Base-by-base conservation (phyloP, 2,888 invertebrate genomes). In the Drosophila quasianomalipes region DNA sequence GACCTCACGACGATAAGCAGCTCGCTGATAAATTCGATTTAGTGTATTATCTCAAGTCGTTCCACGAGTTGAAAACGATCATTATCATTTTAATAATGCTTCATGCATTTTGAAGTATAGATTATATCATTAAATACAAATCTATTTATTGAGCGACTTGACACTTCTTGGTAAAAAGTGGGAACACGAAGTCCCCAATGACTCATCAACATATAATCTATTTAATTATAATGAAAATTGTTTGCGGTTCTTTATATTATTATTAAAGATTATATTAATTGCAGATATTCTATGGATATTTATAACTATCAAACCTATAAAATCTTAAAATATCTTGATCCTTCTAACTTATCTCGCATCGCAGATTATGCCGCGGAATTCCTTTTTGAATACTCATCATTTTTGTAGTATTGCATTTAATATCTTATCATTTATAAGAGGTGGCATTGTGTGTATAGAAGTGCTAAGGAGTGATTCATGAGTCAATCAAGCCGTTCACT, bases 1-100 rank as follows among this genome's bases (percentile, higher is more conserved):
- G 10, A 54, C 26, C 9, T 9, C 5, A 6, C 19, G n/a, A 2
- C 3, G 39, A 55, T 28, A 55, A 35, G 33, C n/a, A 16, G 22
- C 16, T 22, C 16, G 4, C 26, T 35, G 49, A 49, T 60, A 49
- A 28, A 28, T 28, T 35, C 28, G 3, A 49, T 22, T 31, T 10
- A 58, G 22, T 5, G 31, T n/a, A 16, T 44, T 26, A 58, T 58
- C 58, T 44, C 31, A 26, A 54, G 14, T 54, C 33, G 22, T 37
- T 33, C 6, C 16, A 5, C 10, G 5, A 5, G 5, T 35, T 54
- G 9, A 55, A 6, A 3, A 19, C 37, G 19, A 37, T 55, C 26
- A 31, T 31, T 53, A n/a, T 53, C 31, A 53, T n/a, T 28, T 19
- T 31, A n/a, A 31, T 22, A 53, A 1, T 31, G 30, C 31, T n/a